Evolutionary conservation across 2,888 invertebrate genomes (phyloP), one percentile per base, ranked within the genome.

Genomic region (Myopa testacea): DNA sequence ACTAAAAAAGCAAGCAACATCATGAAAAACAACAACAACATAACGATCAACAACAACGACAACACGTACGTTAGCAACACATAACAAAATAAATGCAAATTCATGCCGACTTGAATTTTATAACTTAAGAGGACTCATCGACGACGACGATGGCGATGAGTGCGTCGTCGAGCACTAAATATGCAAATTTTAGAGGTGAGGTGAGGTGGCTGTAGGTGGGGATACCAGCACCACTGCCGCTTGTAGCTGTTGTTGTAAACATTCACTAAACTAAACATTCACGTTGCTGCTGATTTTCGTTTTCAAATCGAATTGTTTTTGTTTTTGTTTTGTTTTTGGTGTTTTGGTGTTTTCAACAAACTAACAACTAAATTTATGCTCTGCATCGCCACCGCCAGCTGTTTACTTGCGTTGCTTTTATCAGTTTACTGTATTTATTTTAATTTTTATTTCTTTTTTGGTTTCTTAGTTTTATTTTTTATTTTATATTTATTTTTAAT

Each of bases 21-120:
- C 50, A 8, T 4, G 14, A 45, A 14, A 38, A 67, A 67, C 69
- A 19, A 69, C 40, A 40, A 19, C 16, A n/a, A 16, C 67, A 10
- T 12, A n/a, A 26, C 7, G 10, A 62, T 4, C 40, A 67, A 14
- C 67, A 67, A 67, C 69, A 19, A 69, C 40, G 50, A 19, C 38
- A n/a, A 16, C 67, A 10, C 16, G 14, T 40, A 65, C 38, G n/a
- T 16, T 26, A 58, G 16, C 14, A n/a, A 58, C 58, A 58, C 7
- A 67, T 45, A 10, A 50, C 14, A 45, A 50, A 12, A 26, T 19
- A 50, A 50, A 69, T 69, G 69, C 69, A 69, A 69, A 69, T 69
- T 38, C 50, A 65, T 19, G 68, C 45, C 26, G 40, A 70, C 58
- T 70, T 50, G 19, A 69, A 69, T 50, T 67, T 69, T 26, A 69